Conservation (phyloP, 1,140 invertebrate species). For the Eubasilissa regina region DNA sequence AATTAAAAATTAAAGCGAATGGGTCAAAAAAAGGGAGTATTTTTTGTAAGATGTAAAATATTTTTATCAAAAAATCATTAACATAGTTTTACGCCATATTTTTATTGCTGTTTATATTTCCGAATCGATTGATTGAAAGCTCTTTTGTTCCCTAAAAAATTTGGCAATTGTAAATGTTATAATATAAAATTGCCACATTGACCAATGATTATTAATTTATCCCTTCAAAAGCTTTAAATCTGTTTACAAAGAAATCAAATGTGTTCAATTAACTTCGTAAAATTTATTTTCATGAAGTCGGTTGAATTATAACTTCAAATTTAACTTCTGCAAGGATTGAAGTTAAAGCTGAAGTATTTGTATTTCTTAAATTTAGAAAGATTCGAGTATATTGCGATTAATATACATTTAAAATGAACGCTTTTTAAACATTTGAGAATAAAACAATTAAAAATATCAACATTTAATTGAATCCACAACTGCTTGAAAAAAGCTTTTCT, state of each 20-base stretch:
- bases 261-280: too few species aligned
- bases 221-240: slow-evolving; percentile 24
- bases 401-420: too few species aligned
- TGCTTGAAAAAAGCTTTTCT: too few species aligned
- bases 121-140: neutral
- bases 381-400: too few species aligned
- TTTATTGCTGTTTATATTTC: slow-evolving; percentile 2
- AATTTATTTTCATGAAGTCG: too few species aligned
- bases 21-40: slow-evolving; percentile 6
- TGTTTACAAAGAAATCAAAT: slow-evolving; percentile 4
- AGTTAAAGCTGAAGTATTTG: too few species aligned
- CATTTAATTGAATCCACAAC: too few species aligned
- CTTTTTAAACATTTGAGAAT: too few species aligned
- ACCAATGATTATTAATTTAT: slow-evolving; percentile 35
- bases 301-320: too few species aligned
- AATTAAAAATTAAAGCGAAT: slow-evolving; percentile 33
- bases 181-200: slow-evolving; percentile 24
- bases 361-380: too few species aligned
- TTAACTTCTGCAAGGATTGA: too few species aligned
- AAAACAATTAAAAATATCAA: too few species aligned
- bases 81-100: slow-evolving; percentile 24
- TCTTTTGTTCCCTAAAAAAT: neutral
- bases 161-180: neutral
- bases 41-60: slow-evolving; percentile 26
- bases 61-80: slow-evolving; percentile 5